phyloP scores from a whole-genome alignment of 2,888 invertebrate genomes.

The Brachyptera risi region DNA sequence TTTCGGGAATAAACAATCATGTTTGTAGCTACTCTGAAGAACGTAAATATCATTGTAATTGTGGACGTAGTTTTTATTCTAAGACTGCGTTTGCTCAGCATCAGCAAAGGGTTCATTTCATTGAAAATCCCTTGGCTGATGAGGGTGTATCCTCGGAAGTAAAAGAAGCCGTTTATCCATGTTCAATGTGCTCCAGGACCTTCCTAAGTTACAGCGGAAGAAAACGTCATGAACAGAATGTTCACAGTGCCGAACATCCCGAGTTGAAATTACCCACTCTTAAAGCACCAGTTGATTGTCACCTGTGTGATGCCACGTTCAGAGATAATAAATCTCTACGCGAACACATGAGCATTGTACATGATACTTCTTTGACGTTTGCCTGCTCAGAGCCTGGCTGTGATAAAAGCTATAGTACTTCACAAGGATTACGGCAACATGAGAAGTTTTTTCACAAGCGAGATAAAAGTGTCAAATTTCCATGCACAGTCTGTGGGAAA shows the following conservation, averaged over 20 bases:
- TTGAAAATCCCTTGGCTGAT: not conserved
- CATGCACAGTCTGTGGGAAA: constrained; percentile 26
- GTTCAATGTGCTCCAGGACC: not conserved
- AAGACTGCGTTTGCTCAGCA: not conserved
- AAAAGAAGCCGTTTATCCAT: too few species aligned
- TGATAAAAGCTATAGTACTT: not conserved
- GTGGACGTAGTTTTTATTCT: not conserved
- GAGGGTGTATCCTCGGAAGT: too few species aligned
- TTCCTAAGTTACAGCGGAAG: not conserved
- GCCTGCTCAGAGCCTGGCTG: not conserved
- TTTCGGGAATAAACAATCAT: too few species aligned
- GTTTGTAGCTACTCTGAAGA: too few species aligned
- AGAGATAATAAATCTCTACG: not conserved
- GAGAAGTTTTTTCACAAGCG: not conserved
- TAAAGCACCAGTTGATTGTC: too few species aligned
- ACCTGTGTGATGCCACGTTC: not conserved
- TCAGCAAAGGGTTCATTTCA: not conserved
- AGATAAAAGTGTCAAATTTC: not conserved
- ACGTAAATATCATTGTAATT: not conserved
- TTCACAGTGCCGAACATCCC: not conserved
- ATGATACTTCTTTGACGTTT: not conserved
- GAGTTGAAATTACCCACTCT: too few species aligned
- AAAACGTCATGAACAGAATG: not conserved
- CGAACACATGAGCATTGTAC: not conserved
- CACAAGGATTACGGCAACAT: not conserved